Evolutionary conservation across 1,140 invertebrate genomes (phyloP).

Genomic region (Aphelenchoides avenae): DNA sequence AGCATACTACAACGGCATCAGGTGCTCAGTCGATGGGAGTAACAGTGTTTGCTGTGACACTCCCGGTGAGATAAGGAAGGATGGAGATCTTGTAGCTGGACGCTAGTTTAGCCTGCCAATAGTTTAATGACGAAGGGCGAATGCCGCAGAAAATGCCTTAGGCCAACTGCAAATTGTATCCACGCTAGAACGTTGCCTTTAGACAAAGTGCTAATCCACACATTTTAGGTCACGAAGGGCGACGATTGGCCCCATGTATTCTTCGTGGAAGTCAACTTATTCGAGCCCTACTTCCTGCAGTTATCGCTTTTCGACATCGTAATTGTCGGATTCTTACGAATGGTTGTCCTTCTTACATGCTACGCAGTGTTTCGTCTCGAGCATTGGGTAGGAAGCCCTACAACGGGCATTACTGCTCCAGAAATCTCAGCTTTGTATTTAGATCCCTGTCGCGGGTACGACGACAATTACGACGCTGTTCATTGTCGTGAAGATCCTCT

Average conservation of each 20-base stretch:
- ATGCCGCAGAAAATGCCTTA: too few relatives aligned
- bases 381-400: slow-evolving; percentile 37
- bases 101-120: too few relatives aligned
- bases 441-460: slow-evolving; percentile 31
- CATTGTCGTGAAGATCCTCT: slow-evolving; percentile 44
- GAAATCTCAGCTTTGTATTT: background rate
- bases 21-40: too few relatives aligned
- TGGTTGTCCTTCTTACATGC: slow-evolving; percentile 23
- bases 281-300: slow-evolving; percentile 32
- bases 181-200: too few relatives aligned
- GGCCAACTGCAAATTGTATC: too few relatives aligned
- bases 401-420: slow-evolving; percentile 17
- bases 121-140: too few relatives aligned
- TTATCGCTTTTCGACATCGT: slow-evolving; percentile 43
- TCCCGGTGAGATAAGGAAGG: too few relatives aligned
- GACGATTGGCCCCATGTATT: slow-evolving; percentile 34
- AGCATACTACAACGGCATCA: too few relatives aligned
- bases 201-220: too few relatives aligned
- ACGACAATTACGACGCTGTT: slow-evolving; percentile 43
- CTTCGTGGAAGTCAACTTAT: slow-evolving; percentile 39
- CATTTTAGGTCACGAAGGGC: too few relatives aligned
- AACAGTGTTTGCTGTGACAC: too few relatives aligned
- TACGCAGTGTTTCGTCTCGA: slow-evolving; percentile 32
- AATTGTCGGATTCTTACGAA: slow-evolving; percentile 37
- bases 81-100: too few relatives aligned